Evolutionary conservation across 2,888 invertebrate species (phyloP), one percentile per base, ranked within the genome.

Genomic region (Rhodophaea formosa): DNA sequence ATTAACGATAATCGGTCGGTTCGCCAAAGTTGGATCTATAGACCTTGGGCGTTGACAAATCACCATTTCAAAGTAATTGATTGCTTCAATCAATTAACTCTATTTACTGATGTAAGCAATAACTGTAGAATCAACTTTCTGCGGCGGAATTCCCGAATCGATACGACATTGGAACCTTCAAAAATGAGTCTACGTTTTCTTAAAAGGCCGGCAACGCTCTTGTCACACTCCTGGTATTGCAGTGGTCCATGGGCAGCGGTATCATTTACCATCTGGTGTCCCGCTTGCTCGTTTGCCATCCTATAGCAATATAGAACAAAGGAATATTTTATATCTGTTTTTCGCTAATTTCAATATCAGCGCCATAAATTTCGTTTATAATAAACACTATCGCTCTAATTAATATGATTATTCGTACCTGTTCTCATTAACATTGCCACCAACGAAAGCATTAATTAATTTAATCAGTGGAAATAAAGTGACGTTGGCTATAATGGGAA

Each of bases 1-100:
- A 85, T 89, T 86, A 86, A 79, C 68, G 77, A 73, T 86, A 86
- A 88, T 87, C 80, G 79, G 73, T 82, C 63, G 80, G 82, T 79
- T 80, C 71, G 71, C 79, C 80, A 75, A 87, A 86, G 81, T 73
- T 66, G 66, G 74, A 74, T 78, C 79, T 71, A 72, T 74, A 67
- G 67, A 73, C 69, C 69, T 58, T 44, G 42, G 43, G 49, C 32
- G 49, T 42, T 61, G 60, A 62, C 55, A 61, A 62, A 61, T 62
- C 53, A 57, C 45, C 15, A 51, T 30, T 39, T 55, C 56, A 54
- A 58, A 56, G 56, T 16, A 29, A 35, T 23, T 39, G 2, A 23
- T 23, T 23, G 23, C 2, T 23, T 23, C n/a, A n/a, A n/a, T 23
- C 23, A 3, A 23, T 23, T n/a, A 23, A 3, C 5, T 5, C 23